Evolutionary conservation across 2,888 invertebrate genomes (phyloP).

Genomic region (Craniophora ligustri): DNA sequence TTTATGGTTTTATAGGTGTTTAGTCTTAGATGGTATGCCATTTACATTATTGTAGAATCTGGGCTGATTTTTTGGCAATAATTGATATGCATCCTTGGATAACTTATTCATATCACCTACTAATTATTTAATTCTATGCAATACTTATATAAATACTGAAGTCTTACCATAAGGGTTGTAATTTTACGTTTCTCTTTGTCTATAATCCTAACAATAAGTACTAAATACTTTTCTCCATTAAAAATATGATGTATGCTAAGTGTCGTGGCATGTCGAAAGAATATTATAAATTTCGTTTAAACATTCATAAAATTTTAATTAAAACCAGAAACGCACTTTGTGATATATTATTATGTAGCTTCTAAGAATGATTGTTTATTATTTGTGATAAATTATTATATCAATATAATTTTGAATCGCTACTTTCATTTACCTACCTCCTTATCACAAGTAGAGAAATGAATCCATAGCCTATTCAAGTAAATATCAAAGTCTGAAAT

Average conservation of each 20-base stretch:
- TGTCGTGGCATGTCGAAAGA: slow-evolving; percentile 29
- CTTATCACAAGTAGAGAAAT: background rate
- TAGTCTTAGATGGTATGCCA: slow-evolving; percentile 1
- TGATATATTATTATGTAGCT: slow-evolving; percentile 29
- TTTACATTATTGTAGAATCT: background rate
- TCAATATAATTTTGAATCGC: slow-evolving; percentile 12
- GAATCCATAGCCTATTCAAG: too few species aligned
- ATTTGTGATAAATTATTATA: slow-evolving; percentile 34
- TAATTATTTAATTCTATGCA: background rate
- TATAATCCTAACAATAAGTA: too few species aligned
- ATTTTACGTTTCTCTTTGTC: too few species aligned
- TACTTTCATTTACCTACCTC: background rate
- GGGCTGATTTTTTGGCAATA: too few species aligned
- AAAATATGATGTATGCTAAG: background rate
- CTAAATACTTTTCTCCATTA: background rate
- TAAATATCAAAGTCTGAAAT: too few species aligned
- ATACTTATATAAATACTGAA: too few species aligned
- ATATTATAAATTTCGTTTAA: slow-evolving; percentile 2
- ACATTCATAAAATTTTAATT: background rate
- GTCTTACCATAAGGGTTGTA: too few species aligned
- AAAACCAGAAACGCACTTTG: slow-evolving; percentile 21
- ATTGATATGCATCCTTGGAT: too few species aligned
- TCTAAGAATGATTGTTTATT: slow-evolving; percentile 36
- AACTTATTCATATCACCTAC: slow-evolving; percentile 2
- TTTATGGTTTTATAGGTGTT: slow-evolving; percentile 9